Conservation (phyloP, 2,113 vertebrate genomes). For the Vireo altiloquus region DNA sequence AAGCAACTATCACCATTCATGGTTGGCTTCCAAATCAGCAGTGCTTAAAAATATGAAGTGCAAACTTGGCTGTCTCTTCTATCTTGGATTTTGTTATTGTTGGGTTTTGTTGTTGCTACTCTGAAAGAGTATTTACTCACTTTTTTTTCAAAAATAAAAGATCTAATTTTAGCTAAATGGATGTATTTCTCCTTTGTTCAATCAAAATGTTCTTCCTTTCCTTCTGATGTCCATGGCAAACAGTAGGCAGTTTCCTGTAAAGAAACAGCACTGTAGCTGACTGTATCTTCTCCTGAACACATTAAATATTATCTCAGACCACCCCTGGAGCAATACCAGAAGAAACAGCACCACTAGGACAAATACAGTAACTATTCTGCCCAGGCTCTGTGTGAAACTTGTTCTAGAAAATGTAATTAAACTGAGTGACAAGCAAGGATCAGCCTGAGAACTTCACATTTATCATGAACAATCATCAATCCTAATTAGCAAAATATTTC, state of each 20-base stretch:
- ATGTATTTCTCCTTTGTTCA: neutral
- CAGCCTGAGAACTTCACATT: neutral
- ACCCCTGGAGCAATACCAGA: neutral
- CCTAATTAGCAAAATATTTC: neutral
- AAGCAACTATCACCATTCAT: conserved; percentile 21
- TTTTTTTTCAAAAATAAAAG: accelerated
- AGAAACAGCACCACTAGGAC: neutral
- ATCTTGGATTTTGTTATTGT: neutral
- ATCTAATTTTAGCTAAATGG: neutral
- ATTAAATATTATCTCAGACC: neutral
- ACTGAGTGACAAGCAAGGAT: neutral
- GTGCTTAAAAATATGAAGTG: conserved; percentile 33
- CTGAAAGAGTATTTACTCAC: neutral
- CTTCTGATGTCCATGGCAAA: neutral
- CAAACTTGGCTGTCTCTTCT: neutral
- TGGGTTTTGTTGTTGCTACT: neutral
- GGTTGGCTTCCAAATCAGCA: conserved; percentile 45
- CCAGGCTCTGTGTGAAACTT: neutral
- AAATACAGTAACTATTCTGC: neutral
- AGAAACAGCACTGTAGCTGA: neutral
- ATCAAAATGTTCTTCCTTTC: neutral
- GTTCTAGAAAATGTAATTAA: neutral
- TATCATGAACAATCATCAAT: neutral
- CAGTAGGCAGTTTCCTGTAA: neutral
- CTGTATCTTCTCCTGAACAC: neutral